Evolutionary conservation across 2,797 vertebrate species (phyloP).

Genomic region (Cryptoprocta ferox): DNA sequence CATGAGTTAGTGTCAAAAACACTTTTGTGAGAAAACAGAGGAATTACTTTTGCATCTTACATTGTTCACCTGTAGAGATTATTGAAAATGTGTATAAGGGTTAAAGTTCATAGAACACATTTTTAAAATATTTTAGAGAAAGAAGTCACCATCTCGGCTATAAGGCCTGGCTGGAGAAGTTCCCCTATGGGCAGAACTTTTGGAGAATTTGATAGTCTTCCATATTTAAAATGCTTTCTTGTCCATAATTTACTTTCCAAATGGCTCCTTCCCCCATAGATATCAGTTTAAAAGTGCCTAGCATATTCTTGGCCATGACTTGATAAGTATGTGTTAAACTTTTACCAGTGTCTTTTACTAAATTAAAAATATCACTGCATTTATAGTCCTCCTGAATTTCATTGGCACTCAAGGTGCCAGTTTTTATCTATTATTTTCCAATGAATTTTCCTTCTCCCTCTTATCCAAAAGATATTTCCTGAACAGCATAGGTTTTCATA

Average conservation of each 20-base stretch:
- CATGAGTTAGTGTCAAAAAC: not conserved
- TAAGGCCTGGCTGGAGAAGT: not conserved
- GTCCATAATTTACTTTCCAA: not conserved
- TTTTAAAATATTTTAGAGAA: not conserved
- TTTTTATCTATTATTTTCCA: not conserved
- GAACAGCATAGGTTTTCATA: not conserved
- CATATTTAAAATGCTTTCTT: not conserved
- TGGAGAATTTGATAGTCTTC: not conserved
- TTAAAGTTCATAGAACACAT: not conserved
- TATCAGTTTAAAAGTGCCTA: not conserved
- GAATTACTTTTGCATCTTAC: not conserved
- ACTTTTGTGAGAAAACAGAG: not conserved
- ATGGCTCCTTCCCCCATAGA: not conserved
- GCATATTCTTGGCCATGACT: not conserved
- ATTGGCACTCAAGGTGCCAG: not conserved
- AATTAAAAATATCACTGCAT: not conserved
- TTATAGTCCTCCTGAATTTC: not conserved
- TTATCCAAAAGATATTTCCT: constrained; percentile 30
- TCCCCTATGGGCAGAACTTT: not conserved
- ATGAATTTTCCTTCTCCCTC: not conserved
- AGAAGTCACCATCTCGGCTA: not conserved
- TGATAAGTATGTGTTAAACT: not conserved
- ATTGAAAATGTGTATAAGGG: not conserved
- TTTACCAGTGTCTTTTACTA: not conserved
- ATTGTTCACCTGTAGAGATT: not conserved